Base-by-base conservation (phyloP, 1,140 invertebrate genomes). In the Drosophila bocki region DNA sequence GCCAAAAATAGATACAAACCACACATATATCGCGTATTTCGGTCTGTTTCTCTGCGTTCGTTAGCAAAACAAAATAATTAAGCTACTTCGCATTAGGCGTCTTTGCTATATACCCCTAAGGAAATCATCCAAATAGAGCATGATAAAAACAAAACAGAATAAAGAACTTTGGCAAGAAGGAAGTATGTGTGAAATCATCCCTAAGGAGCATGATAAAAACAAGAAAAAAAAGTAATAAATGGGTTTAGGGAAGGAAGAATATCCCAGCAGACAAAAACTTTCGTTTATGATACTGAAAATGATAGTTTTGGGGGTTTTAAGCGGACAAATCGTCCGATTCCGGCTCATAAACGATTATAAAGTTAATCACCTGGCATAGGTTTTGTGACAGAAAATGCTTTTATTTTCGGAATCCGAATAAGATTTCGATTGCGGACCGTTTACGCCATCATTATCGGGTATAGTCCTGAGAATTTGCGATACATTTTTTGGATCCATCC, bases 11-110 rank as follows among this genome's bases (percentile, higher is more conserved):
- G 48, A 35, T 26, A 9, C 5, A 7, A n/a, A 64, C 1, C 13
- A 53, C 50, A 68, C 26, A 41, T 6, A 56, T 29, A 37, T 19
- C 4, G 44, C 12, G 7, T 42, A 42, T 64, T 35, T 60, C 41
- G n/a, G 32, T 76, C 17, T 54, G 50, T 42, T 33, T 19, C 47
- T 47, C 33, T 15, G 29, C 44, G 35, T 80, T 57, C 11, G 35
- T 22, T 58, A 45, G 56, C 68, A 90, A 90, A 88, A 90, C 80
- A 88, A 88, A 80, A 88, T 72, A 83, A 87, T 87, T 78, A 80
- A 83, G 72, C 72, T 82, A 74, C 75, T 83, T 78, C 64, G 59
- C 77, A 78, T 87, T 80, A 68, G 64, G n/a, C 9, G 1, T 39
- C 26, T 44, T 44, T 39, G 48, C 48, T 12, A 1, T 15, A 8